A percentile compares a stretch with the other conserved stretches of the same genome.
Evolutionary conservation across 2,113 vertebrate genomes (phyloP).

Genomic region (Nothocercus nigrocapillus): DNA sequence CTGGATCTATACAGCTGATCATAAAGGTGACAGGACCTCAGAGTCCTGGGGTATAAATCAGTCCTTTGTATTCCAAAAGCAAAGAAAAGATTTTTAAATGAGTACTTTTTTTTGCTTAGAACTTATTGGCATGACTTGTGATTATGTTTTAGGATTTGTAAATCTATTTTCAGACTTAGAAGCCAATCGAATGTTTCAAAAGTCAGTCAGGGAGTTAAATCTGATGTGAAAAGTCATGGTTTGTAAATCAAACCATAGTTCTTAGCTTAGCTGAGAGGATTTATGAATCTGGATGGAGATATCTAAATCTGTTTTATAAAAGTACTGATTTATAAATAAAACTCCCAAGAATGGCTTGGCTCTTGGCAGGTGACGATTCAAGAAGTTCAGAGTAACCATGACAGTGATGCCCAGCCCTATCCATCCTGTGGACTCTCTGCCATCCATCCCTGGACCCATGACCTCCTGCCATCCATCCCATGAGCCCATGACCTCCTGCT

Average conservation of each 20-base stretch:
- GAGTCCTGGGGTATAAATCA: background rate
- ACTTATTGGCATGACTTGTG: constrained; percentile 18
- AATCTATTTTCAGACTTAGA: constrained; percentile 54
- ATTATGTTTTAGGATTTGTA: constrained; percentile 46
- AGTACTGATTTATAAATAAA: constrained; percentile 41
- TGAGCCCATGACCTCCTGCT: background rate
- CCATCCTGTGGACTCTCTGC: fast-evolving
- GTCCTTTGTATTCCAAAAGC: background rate
- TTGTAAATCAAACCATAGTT: constrained; percentile 59
- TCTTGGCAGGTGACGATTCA: background rate
- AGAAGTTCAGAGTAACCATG: background rate
- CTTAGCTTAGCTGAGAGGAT: constrained; percentile 55
- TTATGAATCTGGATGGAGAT: constrained; percentile 62
- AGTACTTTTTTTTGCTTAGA: background rate
- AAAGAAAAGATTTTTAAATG: constrained; percentile 28
- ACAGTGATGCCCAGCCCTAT: background rate
- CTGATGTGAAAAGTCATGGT: constrained; percentile 48
- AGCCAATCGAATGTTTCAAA: constrained; percentile 48
- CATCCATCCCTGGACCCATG: background rate
- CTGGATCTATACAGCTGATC: background rate
- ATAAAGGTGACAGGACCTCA: background rate
- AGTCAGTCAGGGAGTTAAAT: constrained; percentile 60
- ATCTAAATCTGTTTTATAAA: constrained; percentile 55
- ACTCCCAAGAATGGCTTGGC: background rate
- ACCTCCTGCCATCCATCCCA: too few species aligned